Percentiles rank a stretch among this genome's conserved stretches.
phyloP scores from a whole-genome alignment of 2,797 vertebrate genomes.

The Vipera latastei region DNA sequence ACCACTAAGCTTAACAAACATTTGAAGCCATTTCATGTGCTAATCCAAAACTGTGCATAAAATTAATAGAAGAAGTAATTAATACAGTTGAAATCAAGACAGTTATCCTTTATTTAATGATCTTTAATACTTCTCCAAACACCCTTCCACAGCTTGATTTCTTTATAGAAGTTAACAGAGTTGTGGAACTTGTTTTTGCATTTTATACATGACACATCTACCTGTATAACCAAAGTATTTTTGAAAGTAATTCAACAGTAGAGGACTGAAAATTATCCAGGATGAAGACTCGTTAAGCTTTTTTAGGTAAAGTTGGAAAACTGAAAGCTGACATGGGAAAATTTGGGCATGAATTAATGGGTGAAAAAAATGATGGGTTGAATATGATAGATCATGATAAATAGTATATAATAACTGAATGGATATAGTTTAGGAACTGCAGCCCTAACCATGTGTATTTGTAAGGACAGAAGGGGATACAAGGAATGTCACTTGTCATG shows the following conservation, averaged over 20 bases:
- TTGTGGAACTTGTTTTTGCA: neutral
- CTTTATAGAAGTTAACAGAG: neutral
- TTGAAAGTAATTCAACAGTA: neutral
- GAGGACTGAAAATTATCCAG: neutral
- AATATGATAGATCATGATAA: neutral
- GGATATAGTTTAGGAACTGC: neutral
- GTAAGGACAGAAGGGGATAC: neutral
- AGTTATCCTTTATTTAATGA: neutral
- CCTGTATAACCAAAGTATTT: neutral
- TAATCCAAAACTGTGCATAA: neutral
- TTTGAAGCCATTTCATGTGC: neutral
- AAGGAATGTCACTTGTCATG: neutral
- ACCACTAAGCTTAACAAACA: neutral
- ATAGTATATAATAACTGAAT: neutral
- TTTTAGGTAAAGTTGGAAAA: neutral
- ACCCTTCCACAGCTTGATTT: neutral
- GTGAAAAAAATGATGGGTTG: neutral
- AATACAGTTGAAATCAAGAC: neutral
- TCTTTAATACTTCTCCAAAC: neutral
- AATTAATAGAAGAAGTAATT: neutral
- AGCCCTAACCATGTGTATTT: neutral
- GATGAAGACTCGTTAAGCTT: neutral
- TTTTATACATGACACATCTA: neutral
- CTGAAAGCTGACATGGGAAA: neutral
- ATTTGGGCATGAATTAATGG: neutral